Evolutionary conservation across 2,113 vertebrate genomes (phyloP), one percentile per base, ranked within the genome.

Genomic region (Poecilia latipinna): DNA sequence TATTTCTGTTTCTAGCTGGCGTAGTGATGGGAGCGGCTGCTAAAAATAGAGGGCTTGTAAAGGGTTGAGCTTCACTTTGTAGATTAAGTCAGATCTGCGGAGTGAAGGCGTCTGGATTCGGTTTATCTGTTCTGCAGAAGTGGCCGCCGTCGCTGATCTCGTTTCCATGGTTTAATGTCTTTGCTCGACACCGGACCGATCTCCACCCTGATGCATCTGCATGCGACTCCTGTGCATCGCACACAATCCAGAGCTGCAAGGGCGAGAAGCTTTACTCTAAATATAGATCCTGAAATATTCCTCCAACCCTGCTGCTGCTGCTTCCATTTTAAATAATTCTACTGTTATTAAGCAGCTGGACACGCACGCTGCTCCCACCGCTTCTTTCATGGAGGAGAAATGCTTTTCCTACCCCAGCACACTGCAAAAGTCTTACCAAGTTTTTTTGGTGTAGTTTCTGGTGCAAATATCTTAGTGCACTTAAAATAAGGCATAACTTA

Each of bases 261-360:
- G 82, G 76, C 72, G 83, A 81, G 86, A 83, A 78, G 76, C 83
- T 90, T 92, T 84, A 68, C 88, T 89, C 80, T 94, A 94, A 93
- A 94, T 88, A 93, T 94, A 94, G 92, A 91, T 68, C 65, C 79
- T 60, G 84, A 84, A 88, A 90, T 82, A 89, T 93, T 84, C 83
- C 37, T 26, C 86, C 76, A 19, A 75, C n/a, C 68, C 73, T 57
- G 67, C 80, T 33, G 60, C 35, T 37, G 35, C 83, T 72, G 79
- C 78, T 83, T 88, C 86, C 90, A 74, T 86, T 93, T 92, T 87
- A 88, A 93, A 92, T 92, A 85, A 86, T 92, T 90, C 80, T 72
- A 37, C 89, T 89, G 78, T 90, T 91, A 90, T 92, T 85, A 85
- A 88, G 82, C 88, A 78, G 80, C 75, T 70, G 79, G 85, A 89